Evolutionary conservation across 1,140 invertebrate species (phyloP), one percentile per base, ranked within the genome.

Genomic region (Littorina saxatilis): DNA sequence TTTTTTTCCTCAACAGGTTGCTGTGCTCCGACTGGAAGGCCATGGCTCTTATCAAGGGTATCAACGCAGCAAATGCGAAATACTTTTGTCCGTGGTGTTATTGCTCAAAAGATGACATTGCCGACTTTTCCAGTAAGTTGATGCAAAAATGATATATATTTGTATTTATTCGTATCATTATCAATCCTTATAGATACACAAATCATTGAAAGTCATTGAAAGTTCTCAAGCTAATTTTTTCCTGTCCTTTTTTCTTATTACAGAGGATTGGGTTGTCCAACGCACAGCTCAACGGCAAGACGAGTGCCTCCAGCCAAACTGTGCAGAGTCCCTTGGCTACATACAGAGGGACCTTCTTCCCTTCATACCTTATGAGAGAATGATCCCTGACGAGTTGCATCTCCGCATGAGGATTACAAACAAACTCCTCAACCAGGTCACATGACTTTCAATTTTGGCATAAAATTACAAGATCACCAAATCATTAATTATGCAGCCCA

Each of bases 11-110:
- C n/a, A n/a, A n/a, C 61, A 66, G 61, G 61, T 13, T 66, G 15
- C 32, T 66, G n/a, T 66, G 61, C 27, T 15, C 61, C 11, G 61
- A 66, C 61, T 66, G 61, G 61, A 66, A 66, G 61, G 61, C 61
- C n/a, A 66, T 66, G 61, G 61, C 61, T 20, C n/a, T 66, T 15
- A 15, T 66, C n/a, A 66, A 35, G n/a, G 61, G 61, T 13, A n/a
- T 66, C 13, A 66, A 66, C 27, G n/a, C n/a, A 15, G 61, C 61
- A 66, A 66, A 35, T 66, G n/a, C 61, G 11, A 11, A 66, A 23
- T 27, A 29, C 32, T 66, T 66, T n/a, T 66, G 61, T n/a, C 61
- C 27, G 15, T 66, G 61, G 61, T 66, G 61, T 35, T 23, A 66
- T 23, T 66, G 61, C 61, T 29, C n/a, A 27, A 66, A 66, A n/a